Conservation (phyloP, 2,113 vertebrate species). For the Xiphophorus couchianus region DNA sequence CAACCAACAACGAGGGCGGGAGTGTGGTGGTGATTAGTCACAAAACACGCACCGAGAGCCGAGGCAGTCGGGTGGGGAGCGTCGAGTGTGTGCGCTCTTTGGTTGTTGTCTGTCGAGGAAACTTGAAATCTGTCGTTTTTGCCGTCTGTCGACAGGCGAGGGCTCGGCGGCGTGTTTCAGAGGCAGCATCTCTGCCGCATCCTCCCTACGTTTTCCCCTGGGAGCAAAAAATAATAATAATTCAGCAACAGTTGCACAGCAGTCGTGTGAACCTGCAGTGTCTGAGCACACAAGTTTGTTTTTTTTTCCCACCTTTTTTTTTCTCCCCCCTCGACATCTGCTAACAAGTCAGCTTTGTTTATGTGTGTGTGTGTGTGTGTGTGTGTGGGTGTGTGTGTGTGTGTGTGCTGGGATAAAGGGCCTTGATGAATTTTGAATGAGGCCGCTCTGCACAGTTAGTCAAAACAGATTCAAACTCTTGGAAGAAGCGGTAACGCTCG, state of each 20-base stretch:
- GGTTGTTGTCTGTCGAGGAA: conserved; percentile 52
- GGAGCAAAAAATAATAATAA: conserved; percentile 13
- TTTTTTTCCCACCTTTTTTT: no score
- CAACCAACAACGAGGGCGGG: conserved; percentile 51
- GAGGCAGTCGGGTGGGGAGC: conserved; percentile 6
- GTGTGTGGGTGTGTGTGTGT: not conserved
- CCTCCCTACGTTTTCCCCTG: conserved; percentile 15
- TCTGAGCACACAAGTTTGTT: conserved; percentile 21
- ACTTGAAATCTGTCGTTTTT: conserved; percentile 47
- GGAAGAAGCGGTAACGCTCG: conserved; percentile 39
- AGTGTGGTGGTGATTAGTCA: conserved; percentile 37
- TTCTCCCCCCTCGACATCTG: conserved; percentile 5
- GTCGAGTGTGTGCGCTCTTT: not conserved
- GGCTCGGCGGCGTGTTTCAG: conserved; percentile 43
- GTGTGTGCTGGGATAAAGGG: conserved; percentile 38
- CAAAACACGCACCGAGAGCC: conserved; percentile 28
- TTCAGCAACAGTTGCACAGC: conserved; percentile 41
- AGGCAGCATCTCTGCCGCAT: conserved; percentile 29
- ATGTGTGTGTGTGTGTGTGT: not conserved
- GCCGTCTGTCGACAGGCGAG: conserved; percentile 34
- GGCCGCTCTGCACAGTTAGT: conserved; percentile 39
- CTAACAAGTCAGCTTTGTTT: conserved; percentile 38
- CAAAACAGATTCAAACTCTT: conserved; percentile 34
- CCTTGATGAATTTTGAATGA: conserved; percentile 72
- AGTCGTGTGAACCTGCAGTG: conserved; percentile 19